Percentiles rank a stretch among this genome's conserved stretches.
phyloP scores from a whole-genome alignment of 2,797 vertebrate genomes.

The Poecilia velifera region DNA sequence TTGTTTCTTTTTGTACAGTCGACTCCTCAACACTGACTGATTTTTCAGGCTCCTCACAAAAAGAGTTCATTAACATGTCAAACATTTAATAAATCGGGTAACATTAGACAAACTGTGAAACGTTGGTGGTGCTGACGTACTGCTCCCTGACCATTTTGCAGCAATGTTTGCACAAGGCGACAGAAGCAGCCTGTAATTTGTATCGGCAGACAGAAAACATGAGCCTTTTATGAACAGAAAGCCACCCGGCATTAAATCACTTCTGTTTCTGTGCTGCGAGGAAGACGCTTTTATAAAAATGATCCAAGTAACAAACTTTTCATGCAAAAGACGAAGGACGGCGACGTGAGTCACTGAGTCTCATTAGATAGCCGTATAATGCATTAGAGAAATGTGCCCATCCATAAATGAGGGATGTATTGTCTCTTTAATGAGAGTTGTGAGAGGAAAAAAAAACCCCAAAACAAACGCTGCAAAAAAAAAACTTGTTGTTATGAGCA shows the following conservation, averaged over 20 bases:
- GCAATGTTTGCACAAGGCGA: conserved; percentile 11
- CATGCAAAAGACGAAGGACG: background rate
- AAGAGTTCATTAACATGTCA: conserved; percentile 1
- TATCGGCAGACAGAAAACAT: conserved; percentile 6
- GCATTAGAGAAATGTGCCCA: conserved; percentile 45
- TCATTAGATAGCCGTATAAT: conserved; percentile 39
- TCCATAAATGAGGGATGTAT: conserved; percentile 53
- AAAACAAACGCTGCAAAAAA: conserved; percentile 46
- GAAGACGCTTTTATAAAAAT: conserved; percentile 21
- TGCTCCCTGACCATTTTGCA: background rate
- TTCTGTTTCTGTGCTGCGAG: conserved; percentile 7
- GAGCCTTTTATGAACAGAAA: conserved; percentile 12
- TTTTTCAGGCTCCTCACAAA: background rate
- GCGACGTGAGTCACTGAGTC: conserved; percentile 32
- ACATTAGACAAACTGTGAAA: background rate
- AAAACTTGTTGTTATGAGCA: conserved; percentile 55
- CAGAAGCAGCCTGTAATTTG: background rate
- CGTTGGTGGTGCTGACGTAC: too few species aligned
- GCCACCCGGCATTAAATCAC: conserved; percentile 12
- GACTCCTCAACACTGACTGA: background rate
- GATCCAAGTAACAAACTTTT: conserved; percentile 12
- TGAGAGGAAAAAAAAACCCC: conserved; percentile 36
- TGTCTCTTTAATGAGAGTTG: conserved; percentile 58
- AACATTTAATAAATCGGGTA: background rate
- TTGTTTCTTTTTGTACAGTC: background rate